Percentiles rank a stretch among this genome's conserved stretches.
Conservation (phyloP, 2,888 invertebrate species). For the Eristalinus aeneus region DNA sequence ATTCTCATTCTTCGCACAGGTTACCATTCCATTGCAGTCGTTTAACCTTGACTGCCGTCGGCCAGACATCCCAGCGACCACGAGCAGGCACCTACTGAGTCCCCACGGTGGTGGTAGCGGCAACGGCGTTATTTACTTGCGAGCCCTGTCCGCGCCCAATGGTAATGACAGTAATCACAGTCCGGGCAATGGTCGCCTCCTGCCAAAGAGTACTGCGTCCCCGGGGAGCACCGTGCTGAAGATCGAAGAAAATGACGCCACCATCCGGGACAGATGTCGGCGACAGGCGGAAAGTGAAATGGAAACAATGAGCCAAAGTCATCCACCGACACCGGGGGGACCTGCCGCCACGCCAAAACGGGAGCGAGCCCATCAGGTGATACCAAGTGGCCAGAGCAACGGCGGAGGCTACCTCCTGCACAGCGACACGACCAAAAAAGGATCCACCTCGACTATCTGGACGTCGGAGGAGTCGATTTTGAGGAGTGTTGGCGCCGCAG, state of each 20-base stretch:
- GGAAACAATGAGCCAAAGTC: constrained; percentile 76
- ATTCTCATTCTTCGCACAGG: constrained; percentile 73
- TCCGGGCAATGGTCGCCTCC: constrained; percentile 57
- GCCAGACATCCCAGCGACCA: constrained; percentile 72
- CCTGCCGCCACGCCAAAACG: constrained; percentile 76
- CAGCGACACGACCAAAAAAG: constrained; percentile 79
- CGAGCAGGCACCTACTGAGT: constrained; percentile 69
- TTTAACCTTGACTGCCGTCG: constrained; percentile 80
- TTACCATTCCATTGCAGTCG: constrained; percentile 81
- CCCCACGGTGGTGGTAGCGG: constrained; percentile 75
- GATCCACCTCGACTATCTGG: constrained; percentile 80
- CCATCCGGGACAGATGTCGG: constrained; percentile 74
- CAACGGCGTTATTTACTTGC: constrained; percentile 77
- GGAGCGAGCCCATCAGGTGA: constrained; percentile 78
- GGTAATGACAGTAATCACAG: constrained; percentile 71
- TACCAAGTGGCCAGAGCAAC: constrained; percentile 67
- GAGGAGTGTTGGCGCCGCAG: constrained; percentile 80
- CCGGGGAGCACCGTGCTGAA: constrained; percentile 75
- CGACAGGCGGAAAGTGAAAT: constrained; percentile 78
- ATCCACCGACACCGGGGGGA: constrained; percentile 70
- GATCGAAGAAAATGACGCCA: constrained; percentile 76
- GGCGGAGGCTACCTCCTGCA: constrained; percentile 25
- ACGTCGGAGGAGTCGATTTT: constrained; percentile 81
- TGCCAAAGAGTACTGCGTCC: constrained; percentile 55
- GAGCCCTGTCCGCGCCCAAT: constrained; percentile 78